Conservation (phyloP, 2,797 vertebrate species). For the Spinibarbus caldwelli region DNA sequence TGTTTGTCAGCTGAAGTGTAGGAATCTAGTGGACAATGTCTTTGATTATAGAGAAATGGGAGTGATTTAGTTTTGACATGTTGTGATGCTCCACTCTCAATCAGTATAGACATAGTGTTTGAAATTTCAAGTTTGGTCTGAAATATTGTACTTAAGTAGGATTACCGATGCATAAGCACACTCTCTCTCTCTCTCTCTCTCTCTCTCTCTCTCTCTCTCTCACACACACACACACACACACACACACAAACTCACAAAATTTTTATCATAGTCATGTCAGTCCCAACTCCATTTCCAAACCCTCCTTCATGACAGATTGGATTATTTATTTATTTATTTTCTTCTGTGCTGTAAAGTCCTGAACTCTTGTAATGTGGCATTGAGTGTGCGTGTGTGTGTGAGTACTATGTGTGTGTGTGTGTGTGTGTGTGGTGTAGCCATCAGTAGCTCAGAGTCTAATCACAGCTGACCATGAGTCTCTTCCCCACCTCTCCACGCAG, state of each 20-base stretch:
- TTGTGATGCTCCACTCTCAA: conserved; percentile 6
- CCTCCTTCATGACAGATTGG: conserved; percentile 32
- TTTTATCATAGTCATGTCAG: conserved; percentile 33
- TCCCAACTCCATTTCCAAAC: conserved; percentile 6
- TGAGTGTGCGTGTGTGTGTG: not conserved
- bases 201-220: not conserved
- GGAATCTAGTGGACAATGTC: not conserved
- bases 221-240: not conserved
- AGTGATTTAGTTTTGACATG: conserved; percentile 3
- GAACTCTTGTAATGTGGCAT: not conserved
- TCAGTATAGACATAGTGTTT: conserved; percentile 21
- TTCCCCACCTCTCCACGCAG: not conserved
- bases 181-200: too few species aligned
- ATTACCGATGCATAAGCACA: conserved; percentile 6
- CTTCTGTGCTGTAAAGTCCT: not conserved
- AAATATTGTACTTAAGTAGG: conserved; percentile 5
- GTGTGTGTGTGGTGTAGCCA: conserved; percentile 5
- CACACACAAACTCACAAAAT: conserved; percentile 20
- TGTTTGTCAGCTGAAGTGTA: not conserved
- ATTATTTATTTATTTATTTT: conserved; percentile 1
- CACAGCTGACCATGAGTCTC: conserved; percentile 32
- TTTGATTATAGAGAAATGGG: not conserved
- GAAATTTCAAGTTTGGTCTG: conserved; percentile 20
- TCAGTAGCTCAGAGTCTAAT: conserved; percentile 16
- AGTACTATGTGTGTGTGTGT: not conserved